Conservation (phyloP, 2,113 vertebrate species). For the Emberiza fucata region DNA sequence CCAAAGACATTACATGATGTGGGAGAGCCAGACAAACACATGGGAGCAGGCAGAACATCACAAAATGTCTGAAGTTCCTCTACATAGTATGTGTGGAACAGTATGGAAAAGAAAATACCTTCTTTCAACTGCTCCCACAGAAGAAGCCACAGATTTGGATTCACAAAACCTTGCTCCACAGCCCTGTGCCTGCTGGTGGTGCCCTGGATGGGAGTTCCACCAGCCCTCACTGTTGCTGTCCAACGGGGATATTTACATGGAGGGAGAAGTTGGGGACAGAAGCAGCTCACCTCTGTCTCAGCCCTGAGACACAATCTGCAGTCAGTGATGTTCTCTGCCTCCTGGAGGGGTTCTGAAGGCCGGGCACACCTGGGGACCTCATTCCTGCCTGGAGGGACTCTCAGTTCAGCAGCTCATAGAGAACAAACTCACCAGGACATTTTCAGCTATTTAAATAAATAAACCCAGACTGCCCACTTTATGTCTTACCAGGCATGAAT, state of each 20-base stretch:
- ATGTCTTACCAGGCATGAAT: background rate
- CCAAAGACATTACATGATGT: background rate
- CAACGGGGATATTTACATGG: accelerated
- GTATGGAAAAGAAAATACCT: background rate
- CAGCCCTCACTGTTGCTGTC: background rate
- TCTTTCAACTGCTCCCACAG: background rate
- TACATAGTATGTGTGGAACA: accelerated
- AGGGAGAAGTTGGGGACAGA: background rate
- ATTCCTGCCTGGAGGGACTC: accelerated
- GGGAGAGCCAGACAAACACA: background rate
- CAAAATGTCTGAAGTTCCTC: background rate
- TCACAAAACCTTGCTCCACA: background rate
- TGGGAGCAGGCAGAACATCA: background rate
- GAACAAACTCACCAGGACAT: background rate
- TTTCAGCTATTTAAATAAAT: background rate
- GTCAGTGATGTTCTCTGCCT: background rate
- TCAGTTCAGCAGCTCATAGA: background rate
- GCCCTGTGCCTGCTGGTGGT: background rate
- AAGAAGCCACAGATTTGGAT: background rate
- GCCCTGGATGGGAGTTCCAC: background rate
- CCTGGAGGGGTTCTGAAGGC: background rate
- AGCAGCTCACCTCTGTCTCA: background rate
- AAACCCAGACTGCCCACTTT: background rate
- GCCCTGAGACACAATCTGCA: background rate
- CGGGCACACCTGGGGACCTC: background rate